Evolutionary conservation across 2,888 invertebrate genomes (phyloP), one percentile per base, ranked within the genome.

Genomic region (Brachyptera risi): DNA sequence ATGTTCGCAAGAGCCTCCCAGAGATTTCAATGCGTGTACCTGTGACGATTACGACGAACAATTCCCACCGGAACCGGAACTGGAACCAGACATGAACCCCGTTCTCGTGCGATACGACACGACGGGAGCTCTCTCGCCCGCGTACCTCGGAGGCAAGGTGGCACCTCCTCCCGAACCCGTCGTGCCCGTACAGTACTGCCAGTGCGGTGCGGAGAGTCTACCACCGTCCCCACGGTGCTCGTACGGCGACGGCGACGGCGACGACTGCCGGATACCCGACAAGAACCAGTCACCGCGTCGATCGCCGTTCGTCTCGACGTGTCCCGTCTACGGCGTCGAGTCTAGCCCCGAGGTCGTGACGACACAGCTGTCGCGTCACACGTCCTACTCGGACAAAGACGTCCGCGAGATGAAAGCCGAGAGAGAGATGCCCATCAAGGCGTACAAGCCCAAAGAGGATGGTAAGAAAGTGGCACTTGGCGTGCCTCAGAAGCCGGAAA

Each of bases 71-170:
- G n/a, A n/a, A n/a, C n/a, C n/a, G n/a, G n/a, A n/a, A n/a, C n/a
- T n/a, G n/a, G n/a, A n/a, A n/a, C n/a, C n/a, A n/a, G n/a, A n/a
- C n/a, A n/a, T n/a, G n/a, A n/a, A n/a, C n/a, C 40, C 40, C 40
- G 40, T 13, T 17, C 40, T 17, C 13, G 40, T 61, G 24, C 61
- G 58, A 15, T 61, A 58, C 40, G 58, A 58, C 40, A 58, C 58
- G 1, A 62, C 61, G 11, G 58, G 61, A 15, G 54, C 42, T 3
- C 35, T 62, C 11, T 51, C 58, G 17, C 26, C 26, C 42, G 44
- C 49, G 23, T 58, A 17, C 35, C 24, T 49, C 19, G 27, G 47
- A 21, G n/a, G n/a, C n/a, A 11, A n/a, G 19, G 31, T 23, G 26
- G 24, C 23, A 11, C 17, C 19, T 15, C 3, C 44, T 17, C 3